These are phyloP conservation scores for Acleris cristana DNA, from an alignment of 2,888 invertebrate genomes.

Conservation along the genomic window DNA sequence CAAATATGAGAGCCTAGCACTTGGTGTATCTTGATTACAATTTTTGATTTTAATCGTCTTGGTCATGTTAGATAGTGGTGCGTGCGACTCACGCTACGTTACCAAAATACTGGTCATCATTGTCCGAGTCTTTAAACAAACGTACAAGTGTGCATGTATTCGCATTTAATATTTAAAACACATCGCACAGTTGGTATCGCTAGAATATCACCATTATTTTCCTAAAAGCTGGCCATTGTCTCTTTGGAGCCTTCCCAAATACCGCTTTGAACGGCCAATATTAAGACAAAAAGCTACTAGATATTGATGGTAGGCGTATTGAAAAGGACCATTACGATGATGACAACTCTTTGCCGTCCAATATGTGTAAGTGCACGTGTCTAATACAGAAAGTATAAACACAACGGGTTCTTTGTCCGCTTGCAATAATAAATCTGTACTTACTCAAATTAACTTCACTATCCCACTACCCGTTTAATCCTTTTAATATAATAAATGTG, in stretches of 20 bases:
- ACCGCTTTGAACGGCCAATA: slow-evolving; percentile 54
- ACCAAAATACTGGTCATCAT: background rate
- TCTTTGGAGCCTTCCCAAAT: slow-evolving; percentile 66
- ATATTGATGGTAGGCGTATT: slow-evolving; percentile 56
- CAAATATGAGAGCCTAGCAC: no score
- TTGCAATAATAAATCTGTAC: no score
- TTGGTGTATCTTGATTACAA: no score
- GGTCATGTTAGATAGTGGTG: no score
- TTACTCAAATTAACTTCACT: no score
- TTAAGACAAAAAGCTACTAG: slow-evolving; percentile 63
- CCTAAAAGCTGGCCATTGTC: slow-evolving; percentile 72
- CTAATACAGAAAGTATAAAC: slow-evolving; percentile 1
- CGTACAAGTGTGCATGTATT: background rate
- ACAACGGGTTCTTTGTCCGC: background rate
- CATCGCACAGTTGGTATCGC: background rate
- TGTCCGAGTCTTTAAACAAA: background rate
- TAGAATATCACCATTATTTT: slow-evolving; percentile 56
- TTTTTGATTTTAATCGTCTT: no score
- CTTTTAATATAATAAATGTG: no score
- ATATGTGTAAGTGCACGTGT: slow-evolving; percentile 25
- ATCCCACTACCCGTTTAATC: no score
- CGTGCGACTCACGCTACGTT: no score
- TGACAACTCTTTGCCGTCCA: slow-evolving; percentile 42
- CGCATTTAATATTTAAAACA: background rate
- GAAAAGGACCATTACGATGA: slow-evolving; percentile 49